Conservation (phyloP, 64 coral and sea anemone genomes). For the Exaiptasia diaphana region DNA sequence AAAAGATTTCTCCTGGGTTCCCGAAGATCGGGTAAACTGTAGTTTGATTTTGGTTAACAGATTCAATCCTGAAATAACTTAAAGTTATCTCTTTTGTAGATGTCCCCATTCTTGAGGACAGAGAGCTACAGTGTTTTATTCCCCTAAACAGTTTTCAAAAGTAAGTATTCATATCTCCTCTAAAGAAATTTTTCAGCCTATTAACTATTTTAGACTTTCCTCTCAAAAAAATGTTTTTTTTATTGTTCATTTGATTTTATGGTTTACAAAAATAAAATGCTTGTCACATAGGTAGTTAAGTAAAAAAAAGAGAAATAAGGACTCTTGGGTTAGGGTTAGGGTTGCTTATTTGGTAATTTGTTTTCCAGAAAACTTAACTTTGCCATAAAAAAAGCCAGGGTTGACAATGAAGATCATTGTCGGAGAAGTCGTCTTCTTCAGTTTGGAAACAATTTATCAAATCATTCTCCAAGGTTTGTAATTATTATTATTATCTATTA, state of each 20-base stretch:
- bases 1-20: not conserved
- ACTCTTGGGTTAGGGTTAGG: too few species aligned
- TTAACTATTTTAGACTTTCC: too few species aligned
- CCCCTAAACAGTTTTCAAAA: slow-evolving; percentile 66
- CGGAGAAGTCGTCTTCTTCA: slow-evolving; percentile 62
- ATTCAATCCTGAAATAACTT: too few species aligned
- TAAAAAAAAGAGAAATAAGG: too few species aligned
- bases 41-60: too few species aligned
- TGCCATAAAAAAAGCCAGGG: slow-evolving; percentile 46
- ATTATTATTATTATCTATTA: not conserved
- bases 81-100: slow-evolving; percentile 51
- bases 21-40: too few species aligned
- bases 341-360: too few species aligned
- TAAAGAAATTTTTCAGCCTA: too few species aligned
- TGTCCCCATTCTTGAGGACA: slow-evolving; percentile 77
- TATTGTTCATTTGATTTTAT: too few species aligned
- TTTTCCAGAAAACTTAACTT: slow-evolving; percentile 69
- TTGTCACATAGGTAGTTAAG: too few species aligned
- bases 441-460: slow-evolving; percentile 69
- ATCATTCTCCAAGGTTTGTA: slow-evolving; percentile 58
- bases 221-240: too few species aligned
- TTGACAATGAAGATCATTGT: slow-evolving; percentile 36
- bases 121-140: slow-evolving; percentile 78
- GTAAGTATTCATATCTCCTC: slow-evolving; percentile 24
- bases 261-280: too few species aligned